Evolutionary conservation across 2,888 invertebrate species (phyloP).

Genomic region (Drosophila ochracea): DNA sequence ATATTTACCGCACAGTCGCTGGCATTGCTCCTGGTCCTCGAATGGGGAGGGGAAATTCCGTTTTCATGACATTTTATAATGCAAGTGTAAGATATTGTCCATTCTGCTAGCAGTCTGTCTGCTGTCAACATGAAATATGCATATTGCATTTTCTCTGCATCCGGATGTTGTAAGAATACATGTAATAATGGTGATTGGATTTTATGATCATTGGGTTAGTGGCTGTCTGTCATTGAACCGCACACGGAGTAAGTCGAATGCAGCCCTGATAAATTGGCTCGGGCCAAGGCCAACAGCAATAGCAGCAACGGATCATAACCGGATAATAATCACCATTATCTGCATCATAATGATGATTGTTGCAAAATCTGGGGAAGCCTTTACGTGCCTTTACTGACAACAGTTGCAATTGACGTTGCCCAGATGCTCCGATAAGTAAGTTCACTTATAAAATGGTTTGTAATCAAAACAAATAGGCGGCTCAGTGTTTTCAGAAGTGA

Average conservation of each 20-base stretch:
- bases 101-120: constrained; percentile 6
- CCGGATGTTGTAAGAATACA: constrained; percentile 66
- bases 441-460: constrained; percentile 45
- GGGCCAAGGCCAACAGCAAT: constrained; percentile 60
- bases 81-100: constrained; percentile 26
- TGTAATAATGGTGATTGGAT: constrained; percentile 70
- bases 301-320: constrained; percentile 44
- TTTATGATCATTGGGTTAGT: constrained; percentile 64
- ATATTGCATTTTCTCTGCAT: constrained; percentile 7
- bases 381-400: constrained; percentile 21
- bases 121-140: constrained; percentile 19
- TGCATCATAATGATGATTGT: constrained; percentile 15
- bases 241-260: constrained; percentile 6
- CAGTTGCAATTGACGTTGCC: constrained; percentile 18
- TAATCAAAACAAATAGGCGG: constrained; percentile 60
- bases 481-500: background rate
- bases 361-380: constrained; percentile 21
- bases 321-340: constrained; percentile 43
- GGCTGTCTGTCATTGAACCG: constrained; percentile 54
- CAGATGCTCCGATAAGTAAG: constrained; percentile 38
- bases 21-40: constrained; percentile 44
- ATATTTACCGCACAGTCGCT: constrained; percentile 8
- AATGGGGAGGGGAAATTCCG: constrained; percentile 35
- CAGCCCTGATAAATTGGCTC: constrained; percentile 60
- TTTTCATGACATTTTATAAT: constrained; percentile 62